phyloP scores from a whole-genome alignment of 2,113 vertebrate species.

The Paradisaea rubra region DNA sequence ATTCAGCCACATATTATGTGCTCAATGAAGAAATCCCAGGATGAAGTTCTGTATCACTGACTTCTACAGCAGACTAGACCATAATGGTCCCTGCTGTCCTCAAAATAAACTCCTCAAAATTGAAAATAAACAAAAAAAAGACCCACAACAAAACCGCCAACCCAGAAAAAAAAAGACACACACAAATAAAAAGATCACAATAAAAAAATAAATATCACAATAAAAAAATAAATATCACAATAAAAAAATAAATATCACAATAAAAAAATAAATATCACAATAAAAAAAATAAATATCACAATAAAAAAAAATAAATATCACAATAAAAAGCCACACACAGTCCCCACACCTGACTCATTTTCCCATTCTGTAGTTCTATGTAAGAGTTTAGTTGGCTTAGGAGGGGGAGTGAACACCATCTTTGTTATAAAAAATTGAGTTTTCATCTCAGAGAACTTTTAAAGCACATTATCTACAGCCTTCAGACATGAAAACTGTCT shows the following conservation, averaged over 20 bases:
- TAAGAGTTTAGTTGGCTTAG: not conserved
- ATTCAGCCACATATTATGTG: not conserved
- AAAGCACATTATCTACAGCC: not conserved
- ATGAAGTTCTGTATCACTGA: not conserved
- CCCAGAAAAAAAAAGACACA: not conserved
- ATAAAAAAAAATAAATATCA: not conserved
- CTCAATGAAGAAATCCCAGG: not conserved
- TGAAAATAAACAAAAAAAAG: not conserved
- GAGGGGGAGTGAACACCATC: not conserved
- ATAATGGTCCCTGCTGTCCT: not conserved
- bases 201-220: not conserved
- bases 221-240: not conserved
- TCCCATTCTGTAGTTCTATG: not conserved
- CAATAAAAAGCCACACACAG: not conserved
- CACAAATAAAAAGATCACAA: not conserved
- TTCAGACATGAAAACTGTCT: not conserved
- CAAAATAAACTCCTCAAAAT: not conserved
- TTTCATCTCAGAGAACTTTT: not conserved
- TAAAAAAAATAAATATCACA: too few species aligned
- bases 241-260: not conserved
- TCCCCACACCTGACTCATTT: not conserved
- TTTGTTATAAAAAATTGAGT: not conserved
- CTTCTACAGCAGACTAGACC: not conserved
- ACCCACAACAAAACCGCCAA: not conserved
- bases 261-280: not conserved